Percentiles rank a stretch among this genome's conserved stretches.
Conservation (phyloP, 1,140 invertebrate genomes). For the Tachypleus tridentatus region DNA sequence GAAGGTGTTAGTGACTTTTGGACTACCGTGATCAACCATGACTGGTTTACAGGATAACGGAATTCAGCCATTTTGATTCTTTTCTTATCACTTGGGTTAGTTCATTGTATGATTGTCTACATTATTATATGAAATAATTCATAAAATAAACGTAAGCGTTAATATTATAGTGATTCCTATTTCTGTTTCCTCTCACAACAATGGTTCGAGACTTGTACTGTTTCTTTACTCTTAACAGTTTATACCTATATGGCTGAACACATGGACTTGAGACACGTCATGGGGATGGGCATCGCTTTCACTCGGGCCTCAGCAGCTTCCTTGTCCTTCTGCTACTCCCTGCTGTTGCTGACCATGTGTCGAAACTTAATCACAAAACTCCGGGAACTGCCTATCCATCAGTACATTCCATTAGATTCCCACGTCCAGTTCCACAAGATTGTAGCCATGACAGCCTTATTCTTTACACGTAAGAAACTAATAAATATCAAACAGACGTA, state of each 20-base stretch:
- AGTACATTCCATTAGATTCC: conserved; percentile 94
- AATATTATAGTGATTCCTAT: too few relatives aligned
- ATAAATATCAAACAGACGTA: too few relatives aligned
- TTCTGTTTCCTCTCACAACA: too few relatives aligned
- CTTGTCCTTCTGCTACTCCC: conserved; percentile 88
- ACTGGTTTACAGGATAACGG: too few relatives aligned
- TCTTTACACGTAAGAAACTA: conserved; percentile 50
- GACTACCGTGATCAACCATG: too few relatives aligned
- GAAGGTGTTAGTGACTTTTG: too few relatives aligned
- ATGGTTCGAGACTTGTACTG: too few relatives aligned
- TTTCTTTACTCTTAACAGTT: conserved; percentile 42
- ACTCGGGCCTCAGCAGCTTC: conserved; percentile 92
- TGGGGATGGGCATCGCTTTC: conserved; percentile 96
- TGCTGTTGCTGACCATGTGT: conserved; percentile 92
- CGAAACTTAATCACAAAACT: conserved; percentile 91
- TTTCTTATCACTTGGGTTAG: too few relatives aligned
- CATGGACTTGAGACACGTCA: conserved; percentile 88
- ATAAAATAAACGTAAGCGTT: too few relatives aligned
- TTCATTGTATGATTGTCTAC: too few relatives aligned
- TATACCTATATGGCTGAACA: conserved; percentile 95
- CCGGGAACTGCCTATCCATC: conserved; percentile 91
- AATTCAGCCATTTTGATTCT: too few relatives aligned
- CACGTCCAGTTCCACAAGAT: conserved; percentile 99
- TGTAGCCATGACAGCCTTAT: conserved; percentile 87
- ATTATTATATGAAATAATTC: too few relatives aligned